Percentiles rank a stretch among this genome's conserved stretches.
Conservation (phyloP, 2,888 invertebrate species). For the Zonitis immaculata region DNA sequence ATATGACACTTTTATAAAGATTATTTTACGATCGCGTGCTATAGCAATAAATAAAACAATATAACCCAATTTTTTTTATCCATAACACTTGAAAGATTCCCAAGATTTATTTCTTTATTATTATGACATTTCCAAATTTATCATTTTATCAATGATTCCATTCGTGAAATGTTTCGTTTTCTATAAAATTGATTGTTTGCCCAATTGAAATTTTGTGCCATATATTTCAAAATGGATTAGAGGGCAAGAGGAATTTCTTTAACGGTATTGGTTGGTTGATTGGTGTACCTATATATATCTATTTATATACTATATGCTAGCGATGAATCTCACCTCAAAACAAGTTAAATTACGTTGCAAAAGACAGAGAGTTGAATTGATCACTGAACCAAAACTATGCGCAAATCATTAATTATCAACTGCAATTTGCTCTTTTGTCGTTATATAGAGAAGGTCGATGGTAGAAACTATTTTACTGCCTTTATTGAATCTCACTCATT, state of each 20-base stretch:
- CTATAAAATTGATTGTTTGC: conserved; percentile 1
- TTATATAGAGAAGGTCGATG: conserved; percentile 23
- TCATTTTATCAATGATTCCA: conserved; percentile 1
- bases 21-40: conserved; percentile 31
- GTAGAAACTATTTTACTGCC: conserved; percentile 35
- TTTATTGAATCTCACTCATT: conserved; percentile 40
- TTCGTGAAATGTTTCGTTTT: conserved; percentile 1
- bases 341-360: conserved; percentile 39
- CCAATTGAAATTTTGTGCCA: not conserved
- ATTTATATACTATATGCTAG: too few relatives aligned
- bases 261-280: too few relatives aligned
- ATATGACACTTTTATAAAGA: conserved; percentile 30
- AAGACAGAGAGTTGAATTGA: conserved; percentile 40
- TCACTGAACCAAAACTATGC: conserved; percentile 43
- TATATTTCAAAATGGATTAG: not conserved
- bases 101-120: conserved; percentile 5
- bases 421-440: conserved; percentile 43
- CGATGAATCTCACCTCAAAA: conserved; percentile 18
- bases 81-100: not conserved
- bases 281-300: too few relatives aligned
- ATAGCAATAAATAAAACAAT: not conserved
- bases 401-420: conserved; percentile 42
- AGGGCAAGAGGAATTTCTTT: not conserved
- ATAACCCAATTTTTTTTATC: not conserved
- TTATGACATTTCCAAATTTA: not conserved